Conservation (phyloP, 2,888 invertebrate genomes). For the Tillus elongatus region DNA sequence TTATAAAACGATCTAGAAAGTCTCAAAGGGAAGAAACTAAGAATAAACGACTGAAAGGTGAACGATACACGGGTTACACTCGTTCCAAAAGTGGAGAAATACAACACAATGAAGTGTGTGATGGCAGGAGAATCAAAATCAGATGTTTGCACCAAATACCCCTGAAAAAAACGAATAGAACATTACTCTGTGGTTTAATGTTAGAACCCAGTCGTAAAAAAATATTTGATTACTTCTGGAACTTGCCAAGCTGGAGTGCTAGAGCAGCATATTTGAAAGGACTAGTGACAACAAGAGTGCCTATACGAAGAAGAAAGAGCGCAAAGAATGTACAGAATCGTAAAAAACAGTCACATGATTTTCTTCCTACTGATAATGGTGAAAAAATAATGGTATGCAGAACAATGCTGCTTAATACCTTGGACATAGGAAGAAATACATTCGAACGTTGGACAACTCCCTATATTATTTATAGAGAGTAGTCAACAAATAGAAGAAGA, state of each 20-base stretch:
- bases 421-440: constrained; percentile 2
- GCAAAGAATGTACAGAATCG: constrained; percentile 1
- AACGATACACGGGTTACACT: constrained; percentile 1
- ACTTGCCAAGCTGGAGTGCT: constrained; percentile 2
- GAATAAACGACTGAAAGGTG: constrained; percentile 1
- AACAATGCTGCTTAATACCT: constrained; percentile 1
- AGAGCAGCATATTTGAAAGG: constrained; percentile 1
- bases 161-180: constrained; percentile 1
- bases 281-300: background rate
- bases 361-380: constrained; percentile 2
- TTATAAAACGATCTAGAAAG: constrained; percentile 1
- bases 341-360: constrained; percentile 3
- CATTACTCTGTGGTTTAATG: constrained; percentile 2
- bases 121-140: background rate
- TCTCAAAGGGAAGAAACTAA: constrained; percentile 1
- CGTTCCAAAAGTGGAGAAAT: constrained; percentile 1
- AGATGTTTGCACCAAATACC: constrained; percentile 2
- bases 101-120: background rate
- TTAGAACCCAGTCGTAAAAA: background rate
- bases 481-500: background rate
- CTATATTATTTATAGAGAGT: background rate
- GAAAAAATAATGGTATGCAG: constrained; percentile 3
- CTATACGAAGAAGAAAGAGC: background rate
- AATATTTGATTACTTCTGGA: constrained; percentile 1
- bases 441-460: background rate